phyloP scores from a whole-genome alignment of 2,888 invertebrate species.

The Pseudanteris insignis region DNA sequence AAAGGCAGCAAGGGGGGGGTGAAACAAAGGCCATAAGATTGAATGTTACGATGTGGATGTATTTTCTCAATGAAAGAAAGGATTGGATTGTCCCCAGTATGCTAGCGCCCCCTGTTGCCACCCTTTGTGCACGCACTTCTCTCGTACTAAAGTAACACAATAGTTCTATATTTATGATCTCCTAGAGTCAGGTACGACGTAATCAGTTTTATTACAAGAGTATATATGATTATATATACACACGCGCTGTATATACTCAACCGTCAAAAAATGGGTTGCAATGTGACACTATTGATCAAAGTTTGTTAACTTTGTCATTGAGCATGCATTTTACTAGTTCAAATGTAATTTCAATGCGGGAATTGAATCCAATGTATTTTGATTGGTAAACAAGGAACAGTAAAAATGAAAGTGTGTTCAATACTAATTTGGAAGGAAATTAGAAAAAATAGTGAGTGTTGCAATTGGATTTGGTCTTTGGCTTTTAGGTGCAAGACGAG shows the following conservation, averaged over 20 bases:
- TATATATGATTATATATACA: constrained; percentile 55
- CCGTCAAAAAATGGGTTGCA: constrained; percentile 12
- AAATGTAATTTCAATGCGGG: no score
- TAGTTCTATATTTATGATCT: constrained; percentile 65
- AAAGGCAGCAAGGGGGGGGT: constrained; percentile 61
- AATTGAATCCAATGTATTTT: no score
- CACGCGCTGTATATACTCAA: constrained; percentile 1
- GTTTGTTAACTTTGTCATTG: no score
- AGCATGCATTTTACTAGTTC: no score
- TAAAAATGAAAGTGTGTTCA: no score
- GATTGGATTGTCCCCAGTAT: constrained; percentile 57
- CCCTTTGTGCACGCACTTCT: constrained; percentile 66
- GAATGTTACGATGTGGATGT: constrained; percentile 66
- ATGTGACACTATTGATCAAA: not conserved
- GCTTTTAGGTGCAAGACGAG: constrained; percentile 19
- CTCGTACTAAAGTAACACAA: constrained; percentile 65
- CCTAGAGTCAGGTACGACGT: constrained; percentile 62
- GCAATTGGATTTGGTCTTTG: constrained; percentile 11
- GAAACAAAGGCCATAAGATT: constrained; percentile 66
- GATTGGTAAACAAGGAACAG: no score
- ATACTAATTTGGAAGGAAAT: not conserved
- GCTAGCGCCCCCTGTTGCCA: constrained; percentile 64
- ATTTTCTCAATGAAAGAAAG: constrained; percentile 54
- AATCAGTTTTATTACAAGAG: constrained; percentile 66
- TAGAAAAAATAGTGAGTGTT: not conserved